Evolutionary conservation across 2,113 vertebrate genomes (phyloP), one percentile per base, ranked within the genome.

Genomic region (Melanotaenia duboulayi): DNA sequence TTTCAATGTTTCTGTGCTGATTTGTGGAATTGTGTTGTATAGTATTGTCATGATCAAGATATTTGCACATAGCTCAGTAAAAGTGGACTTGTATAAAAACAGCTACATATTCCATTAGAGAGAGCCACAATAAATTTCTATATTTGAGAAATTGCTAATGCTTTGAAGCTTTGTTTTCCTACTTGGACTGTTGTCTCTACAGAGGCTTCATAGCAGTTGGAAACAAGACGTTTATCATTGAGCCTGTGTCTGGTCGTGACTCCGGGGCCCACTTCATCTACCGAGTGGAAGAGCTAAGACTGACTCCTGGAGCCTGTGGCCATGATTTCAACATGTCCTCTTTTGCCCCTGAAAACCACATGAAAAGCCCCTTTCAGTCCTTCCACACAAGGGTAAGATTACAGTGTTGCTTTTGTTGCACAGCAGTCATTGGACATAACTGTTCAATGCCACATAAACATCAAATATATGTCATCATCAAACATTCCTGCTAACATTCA

Each of bases 191-290:
- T 22, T 91, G 80, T 93, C 77, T 90, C 88, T 73, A 64, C 91
- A 98, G 98, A 94, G 98, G 98, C 80, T 93, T 98, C 87, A 94
- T 99, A 77, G 85, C 86, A 17, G 91, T 97, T 76, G 95, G 87
- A 89, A 96, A 96, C 90, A 94, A 86, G 90, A 94, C 94, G 75
- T 96, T 96, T 76, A 51, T 97, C 82, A 91, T 99, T 59, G 96
- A 99, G 89, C 96, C 97, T 0, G 56, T 87, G 80, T 83, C 90
- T 68, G 93, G 90, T 32, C 72, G 88, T 66, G 71, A 87, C 22
- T 65, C 66, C 0, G 71, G 91, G 39, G 76, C 87, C 25, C 95
- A 98, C 92, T 92, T 94, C 78, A 91, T 99, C 89, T 95, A 95
- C 90, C 82, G 87, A 68, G 94, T 91, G 32, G 94, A 95, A 67